These are phyloP conservation scores for Todus mexicanus DNA, from an alignment of 2,797 vertebrate species.

Conservation along the genomic window DNA sequence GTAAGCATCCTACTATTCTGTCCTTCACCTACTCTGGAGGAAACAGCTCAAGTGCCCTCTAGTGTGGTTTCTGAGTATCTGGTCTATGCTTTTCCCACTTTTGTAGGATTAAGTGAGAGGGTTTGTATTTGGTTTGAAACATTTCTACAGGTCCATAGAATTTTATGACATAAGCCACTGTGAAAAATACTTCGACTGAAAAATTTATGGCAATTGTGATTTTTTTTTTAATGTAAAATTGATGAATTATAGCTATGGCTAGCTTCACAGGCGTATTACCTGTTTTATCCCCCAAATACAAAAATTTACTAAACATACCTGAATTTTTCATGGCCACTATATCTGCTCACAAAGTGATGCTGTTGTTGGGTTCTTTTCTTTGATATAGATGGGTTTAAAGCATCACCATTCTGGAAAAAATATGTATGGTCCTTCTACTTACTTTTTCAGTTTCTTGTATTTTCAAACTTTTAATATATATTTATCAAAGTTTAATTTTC, in stretches of 20 bases:
- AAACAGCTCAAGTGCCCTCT: slow-evolving; percentile 72
- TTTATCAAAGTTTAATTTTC: not conserved
- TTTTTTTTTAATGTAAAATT: not conserved
- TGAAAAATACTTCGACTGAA: not conserved
- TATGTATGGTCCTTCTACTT: not conserved
- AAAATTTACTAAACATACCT: not conserved
- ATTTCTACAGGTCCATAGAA: not conserved
- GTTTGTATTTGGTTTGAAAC: not conserved
- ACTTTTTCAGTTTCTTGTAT: not conserved
- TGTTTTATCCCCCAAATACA: not conserved
- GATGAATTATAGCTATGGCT: not conserved
- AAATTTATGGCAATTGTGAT: not conserved
- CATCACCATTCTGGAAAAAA: not conserved
- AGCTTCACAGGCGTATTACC: not conserved
- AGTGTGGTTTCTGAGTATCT: slow-evolving; percentile 43
- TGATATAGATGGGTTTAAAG: not conserved
- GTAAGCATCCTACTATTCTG: not conserved
- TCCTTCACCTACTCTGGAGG: not conserved
- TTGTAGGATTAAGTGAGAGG: not conserved
- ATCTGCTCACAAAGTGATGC: not conserved
- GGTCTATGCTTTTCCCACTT: not conserved
- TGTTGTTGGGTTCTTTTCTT: not conserved
- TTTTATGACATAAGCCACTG: not conserved
- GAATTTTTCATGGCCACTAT: not conserved
- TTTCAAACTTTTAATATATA: not conserved